phyloP scores from a whole-genome alignment of 2,797 vertebrate genomes.

The Peromyscus attwateri region DNA sequence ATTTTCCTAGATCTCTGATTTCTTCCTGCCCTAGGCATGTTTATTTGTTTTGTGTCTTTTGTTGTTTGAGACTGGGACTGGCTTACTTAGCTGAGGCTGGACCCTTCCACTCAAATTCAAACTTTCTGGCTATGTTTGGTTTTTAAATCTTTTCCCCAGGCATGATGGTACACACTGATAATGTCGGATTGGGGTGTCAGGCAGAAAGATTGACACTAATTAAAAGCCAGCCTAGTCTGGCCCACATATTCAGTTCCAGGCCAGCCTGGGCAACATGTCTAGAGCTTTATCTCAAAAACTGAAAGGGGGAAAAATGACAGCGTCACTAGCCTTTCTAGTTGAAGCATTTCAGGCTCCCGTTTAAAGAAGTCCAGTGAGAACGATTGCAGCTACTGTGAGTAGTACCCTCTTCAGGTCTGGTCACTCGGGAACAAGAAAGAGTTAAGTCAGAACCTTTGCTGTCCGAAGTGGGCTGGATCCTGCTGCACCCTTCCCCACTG shows the following conservation, averaged over 20 bases:
- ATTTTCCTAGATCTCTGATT: conserved; percentile 39
- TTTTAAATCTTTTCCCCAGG: neutral
- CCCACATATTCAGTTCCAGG: neutral
- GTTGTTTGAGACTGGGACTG: neutral
- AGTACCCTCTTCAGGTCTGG: neutral
- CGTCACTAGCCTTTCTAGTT: neutral
- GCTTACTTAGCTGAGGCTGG: neutral
- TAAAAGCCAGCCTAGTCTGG: neutral
- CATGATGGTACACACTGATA: neutral
- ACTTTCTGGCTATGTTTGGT: neutral
- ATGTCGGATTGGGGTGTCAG: neutral
- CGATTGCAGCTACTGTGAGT: neutral
- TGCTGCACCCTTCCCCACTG: neutral
- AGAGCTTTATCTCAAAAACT: neutral
- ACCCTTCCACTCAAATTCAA: neutral
- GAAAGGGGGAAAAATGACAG: neutral
- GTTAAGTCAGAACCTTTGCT: neutral
- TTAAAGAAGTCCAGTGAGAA: neutral
- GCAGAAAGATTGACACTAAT: neutral
- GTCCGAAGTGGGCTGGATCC: neutral
- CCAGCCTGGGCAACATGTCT: neutral
- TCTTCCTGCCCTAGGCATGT: neutral
- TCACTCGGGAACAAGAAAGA: neutral
- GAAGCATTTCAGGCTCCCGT: neutral
- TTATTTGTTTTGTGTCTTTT: neutral